phyloP scores from a whole-genome alignment of 2,888 invertebrate genomes.

The Drosophila gaucha region DNA sequence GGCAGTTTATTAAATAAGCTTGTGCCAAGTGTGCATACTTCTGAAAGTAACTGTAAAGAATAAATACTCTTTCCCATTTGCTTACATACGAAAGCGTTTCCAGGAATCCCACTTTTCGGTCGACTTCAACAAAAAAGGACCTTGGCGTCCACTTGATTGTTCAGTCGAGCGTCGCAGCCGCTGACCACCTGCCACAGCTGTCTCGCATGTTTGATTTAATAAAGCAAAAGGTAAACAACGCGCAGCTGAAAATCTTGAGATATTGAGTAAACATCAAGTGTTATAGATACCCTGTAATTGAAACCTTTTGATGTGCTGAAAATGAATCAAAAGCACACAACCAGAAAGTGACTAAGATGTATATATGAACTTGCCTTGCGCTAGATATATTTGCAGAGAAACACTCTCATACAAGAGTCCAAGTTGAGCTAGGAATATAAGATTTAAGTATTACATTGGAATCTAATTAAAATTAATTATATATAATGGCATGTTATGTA shows the following conservation, averaged over 20 bases:
- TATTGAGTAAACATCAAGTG: constrained; percentile 19
- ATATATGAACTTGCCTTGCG: not conserved
- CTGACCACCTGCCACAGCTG: constrained; percentile 3
- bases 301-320: not conserved
- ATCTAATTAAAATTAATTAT: too few relatives aligned
- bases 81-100: not conserved
- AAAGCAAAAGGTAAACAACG: constrained; percentile 50
- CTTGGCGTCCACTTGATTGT: not conserved
- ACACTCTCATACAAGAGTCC: too few relatives aligned
- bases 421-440: too few relatives aligned
- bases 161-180: not conserved
- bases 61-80: not conserved
- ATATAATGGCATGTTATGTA: too few relatives aligned
- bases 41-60: not conserved
- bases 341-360: not conserved
- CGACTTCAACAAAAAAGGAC: not conserved
- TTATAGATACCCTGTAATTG: not conserved
- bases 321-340: constrained; percentile 4
- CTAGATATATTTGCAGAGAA: not conserved
- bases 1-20: too few relatives aligned
- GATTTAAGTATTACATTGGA: too few relatives aligned
- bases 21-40: too few relatives aligned
- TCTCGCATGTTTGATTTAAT: constrained; percentile 41
- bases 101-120: not conserved
- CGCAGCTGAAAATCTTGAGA: constrained; percentile 30